Base-by-base conservation (phyloP, 2,797 vertebrate species). In the Phataginus tricuspis region DNA sequence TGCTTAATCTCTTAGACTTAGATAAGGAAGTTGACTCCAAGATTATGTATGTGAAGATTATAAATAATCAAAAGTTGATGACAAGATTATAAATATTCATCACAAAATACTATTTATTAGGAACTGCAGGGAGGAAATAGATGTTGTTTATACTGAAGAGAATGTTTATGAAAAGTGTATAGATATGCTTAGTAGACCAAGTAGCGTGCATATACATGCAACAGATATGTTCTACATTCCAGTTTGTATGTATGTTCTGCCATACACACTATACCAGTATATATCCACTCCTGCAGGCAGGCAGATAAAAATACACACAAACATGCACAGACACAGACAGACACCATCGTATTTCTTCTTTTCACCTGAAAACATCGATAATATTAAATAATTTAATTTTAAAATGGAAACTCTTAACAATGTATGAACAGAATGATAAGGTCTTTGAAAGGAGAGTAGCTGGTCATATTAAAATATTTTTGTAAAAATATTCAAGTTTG, bases 101-200 rank as follows among this genome's bases (percentile, higher is more conserved):
- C 5, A 19, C 92, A 91, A 80, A 92, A 86, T 7, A 86, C 6
- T 86, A 1, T 45, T 90, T 96, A 49, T 78, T 90, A 82, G 11
- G 45, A 96, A 78, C 71, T 87, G 2, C 87, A 95, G 63, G 79
- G 74, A 69, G 66, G 55, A 51, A 91, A 95, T 78, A 80, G 74
- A 95, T 96, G 49, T 31, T 97, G 53, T 96, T 97, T 88, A 34
- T 95, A 83, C 42, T 89, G 63, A 95, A 91, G 74, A 97, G 37
- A 85, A 78, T 94, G 68, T 95, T 96, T 86, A 82, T 96, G 86
- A 93, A 66, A 57, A 74, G 8, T 75, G 5, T 78, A 4, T 59
- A 10, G 72, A 5, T 68, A 23, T 23, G 10, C 53, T 18, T 92
- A 63, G 69, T 49, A 86, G 42, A 84, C 7, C 27, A 89, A 78